phyloP scores from a whole-genome alignment of 1,140 invertebrate species.

The Platyscapa corneri region DNA sequence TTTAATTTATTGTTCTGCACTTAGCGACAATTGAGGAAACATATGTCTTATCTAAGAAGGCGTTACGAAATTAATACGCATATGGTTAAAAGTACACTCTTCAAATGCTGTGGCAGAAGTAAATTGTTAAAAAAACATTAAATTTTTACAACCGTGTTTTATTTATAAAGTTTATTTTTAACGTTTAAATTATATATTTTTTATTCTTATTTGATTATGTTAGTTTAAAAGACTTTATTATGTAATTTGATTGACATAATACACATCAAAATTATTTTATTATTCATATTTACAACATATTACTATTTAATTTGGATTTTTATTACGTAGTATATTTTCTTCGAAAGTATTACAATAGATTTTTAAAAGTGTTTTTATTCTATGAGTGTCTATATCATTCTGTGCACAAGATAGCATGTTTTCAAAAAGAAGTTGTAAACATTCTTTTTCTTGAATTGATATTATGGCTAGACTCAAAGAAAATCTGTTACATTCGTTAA shows the following conservation, averaged over 20 bases:
- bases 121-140: no score
- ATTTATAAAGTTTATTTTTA: no score
- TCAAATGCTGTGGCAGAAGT: no score
- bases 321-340: neutral
- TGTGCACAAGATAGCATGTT: neutral
- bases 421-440: neutral
- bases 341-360: neutral
- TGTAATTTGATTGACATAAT: neutral
- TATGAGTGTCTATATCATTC: neutral
- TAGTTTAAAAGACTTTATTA: neutral
- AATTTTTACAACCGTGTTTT: no score
- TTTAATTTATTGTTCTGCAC: neutral
- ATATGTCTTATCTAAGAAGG: no score
- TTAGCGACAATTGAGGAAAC: no score
- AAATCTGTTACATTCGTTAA: constrained; percentile 64
- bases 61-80: no score
- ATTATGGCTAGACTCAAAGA: constrained; percentile 43
- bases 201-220: neutral
- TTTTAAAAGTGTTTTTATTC: neutral
- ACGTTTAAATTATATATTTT: neutral
- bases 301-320: neutral
- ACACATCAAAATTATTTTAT: neutral
- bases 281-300: neutral
- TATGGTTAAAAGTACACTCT: neutral
- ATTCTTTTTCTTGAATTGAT: neutral